Conservation (phyloP, 2,797 vertebrate genomes). For the Gadopsis marmoratus region DNA sequence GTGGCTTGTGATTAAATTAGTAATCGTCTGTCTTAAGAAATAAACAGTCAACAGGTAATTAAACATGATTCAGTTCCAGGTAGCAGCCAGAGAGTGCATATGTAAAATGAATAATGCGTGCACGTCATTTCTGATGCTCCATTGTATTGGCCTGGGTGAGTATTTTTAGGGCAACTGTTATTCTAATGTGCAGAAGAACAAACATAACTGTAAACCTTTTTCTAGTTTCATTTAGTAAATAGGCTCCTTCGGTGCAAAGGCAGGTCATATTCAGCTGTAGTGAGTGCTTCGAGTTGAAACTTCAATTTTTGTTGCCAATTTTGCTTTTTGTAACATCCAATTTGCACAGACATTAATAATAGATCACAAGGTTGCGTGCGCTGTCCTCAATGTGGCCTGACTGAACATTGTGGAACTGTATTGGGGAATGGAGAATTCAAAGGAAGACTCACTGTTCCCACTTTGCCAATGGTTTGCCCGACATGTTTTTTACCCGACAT, state of each 20-base stretch:
- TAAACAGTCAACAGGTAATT: constrained; percentile 74
- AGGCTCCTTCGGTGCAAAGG: not conserved
- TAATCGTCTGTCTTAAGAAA: constrained; percentile 60
- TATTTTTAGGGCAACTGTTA: not conserved
- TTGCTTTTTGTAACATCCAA: constrained; percentile 18
- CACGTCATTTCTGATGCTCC: not conserved
- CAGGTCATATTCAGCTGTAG: not conserved
- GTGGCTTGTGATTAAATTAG: constrained; percentile 69
- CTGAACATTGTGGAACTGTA: not conserved
- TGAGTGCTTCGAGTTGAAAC: constrained; percentile 33
- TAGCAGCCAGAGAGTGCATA: constrained; percentile 16
- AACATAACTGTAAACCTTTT: constrained; percentile 15
- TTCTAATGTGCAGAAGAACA: not conserved
- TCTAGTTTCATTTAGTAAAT: constrained; percentile 9
- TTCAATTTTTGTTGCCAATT: constrained; percentile 38
- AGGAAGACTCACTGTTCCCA: constrained; percentile 1
- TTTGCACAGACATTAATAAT: constrained; percentile 47
- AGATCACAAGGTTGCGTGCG: constrained; percentile 38
- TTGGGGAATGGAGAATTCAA: not conserved
- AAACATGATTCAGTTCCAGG: constrained; percentile 48
- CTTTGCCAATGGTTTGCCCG: not conserved
- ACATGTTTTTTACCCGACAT: not conserved
- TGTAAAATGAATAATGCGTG: constrained; percentile 8
- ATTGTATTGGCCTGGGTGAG: not conserved
- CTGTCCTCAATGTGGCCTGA: not conserved